Evolutionary conservation across 2,113 vertebrate genomes (phyloP).

Genomic region (Protobothrops mucrosquamatus): DNA sequence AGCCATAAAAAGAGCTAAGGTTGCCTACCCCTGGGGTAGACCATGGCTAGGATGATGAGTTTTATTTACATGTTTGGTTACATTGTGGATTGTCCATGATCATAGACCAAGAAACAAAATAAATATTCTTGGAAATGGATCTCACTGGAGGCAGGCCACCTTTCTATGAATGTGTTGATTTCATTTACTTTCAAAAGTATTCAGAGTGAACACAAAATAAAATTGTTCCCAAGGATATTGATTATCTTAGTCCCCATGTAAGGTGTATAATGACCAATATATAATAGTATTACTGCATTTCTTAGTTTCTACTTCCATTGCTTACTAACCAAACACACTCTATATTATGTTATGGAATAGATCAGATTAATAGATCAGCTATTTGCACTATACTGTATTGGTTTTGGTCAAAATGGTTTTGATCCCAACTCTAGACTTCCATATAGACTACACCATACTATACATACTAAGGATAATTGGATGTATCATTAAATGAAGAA

Average conservation of each 20-base stretch:
- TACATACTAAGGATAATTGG: background rate
- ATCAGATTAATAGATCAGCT: background rate
- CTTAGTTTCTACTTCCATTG: background rate
- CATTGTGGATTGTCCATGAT: background rate
- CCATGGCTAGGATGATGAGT: background rate
- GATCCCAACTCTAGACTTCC: background rate
- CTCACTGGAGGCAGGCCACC: background rate
- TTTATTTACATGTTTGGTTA: background rate
- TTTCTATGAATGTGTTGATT: background rate
- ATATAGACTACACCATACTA: background rate
- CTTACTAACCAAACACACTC: background rate
- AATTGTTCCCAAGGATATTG: background rate
- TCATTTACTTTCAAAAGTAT: background rate
- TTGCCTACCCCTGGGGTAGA: too few relatives aligned
- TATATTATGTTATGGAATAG: background rate
- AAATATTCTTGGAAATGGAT: background rate
- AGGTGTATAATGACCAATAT: background rate
- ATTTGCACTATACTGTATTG: background rate
- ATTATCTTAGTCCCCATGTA: background rate
- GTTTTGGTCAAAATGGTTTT: background rate
- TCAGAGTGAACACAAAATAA: background rate
- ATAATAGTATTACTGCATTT: background rate
- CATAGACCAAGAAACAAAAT: background rate
- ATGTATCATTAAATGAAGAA: background rate
- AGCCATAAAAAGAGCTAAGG: too few relatives aligned